phyloP scores from a whole-genome alignment of 2,797 vertebrate species.

The Hipposideros larvatus region DNA sequence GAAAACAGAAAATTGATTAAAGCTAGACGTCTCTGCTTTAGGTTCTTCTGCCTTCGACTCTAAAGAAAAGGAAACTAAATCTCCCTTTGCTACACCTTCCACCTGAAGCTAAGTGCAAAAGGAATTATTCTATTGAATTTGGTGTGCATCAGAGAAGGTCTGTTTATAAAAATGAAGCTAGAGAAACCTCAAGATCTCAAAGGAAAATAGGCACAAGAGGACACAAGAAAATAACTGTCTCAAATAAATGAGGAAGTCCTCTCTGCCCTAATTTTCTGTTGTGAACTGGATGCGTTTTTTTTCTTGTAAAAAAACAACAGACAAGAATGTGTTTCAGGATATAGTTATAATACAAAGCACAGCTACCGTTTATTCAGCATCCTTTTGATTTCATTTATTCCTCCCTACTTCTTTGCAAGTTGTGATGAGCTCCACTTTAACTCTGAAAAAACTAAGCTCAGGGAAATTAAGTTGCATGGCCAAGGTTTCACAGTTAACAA shows the following conservation, averaged over 20 bases:
- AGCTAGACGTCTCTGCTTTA: not conserved
- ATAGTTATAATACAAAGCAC: not conserved
- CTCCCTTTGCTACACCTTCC: not conserved
- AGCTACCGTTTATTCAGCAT: not conserved
- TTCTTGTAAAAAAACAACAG: not conserved
- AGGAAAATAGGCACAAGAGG: not conserved
- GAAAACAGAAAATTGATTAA: slow-evolving; percentile 18
- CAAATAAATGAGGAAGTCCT: not conserved
- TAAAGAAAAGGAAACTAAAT: not conserved
- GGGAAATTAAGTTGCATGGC: not conserved
- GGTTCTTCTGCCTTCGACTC: not conserved
- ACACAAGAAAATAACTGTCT: not conserved
- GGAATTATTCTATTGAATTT: not conserved
- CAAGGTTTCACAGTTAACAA: not conserved
- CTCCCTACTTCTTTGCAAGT: not conserved
- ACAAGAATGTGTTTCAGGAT: not conserved
- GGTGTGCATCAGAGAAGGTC: not conserved
- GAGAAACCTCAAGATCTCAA: not conserved
- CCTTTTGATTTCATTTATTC: not conserved
- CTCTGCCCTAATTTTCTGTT: not conserved
- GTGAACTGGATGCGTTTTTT: not conserved
- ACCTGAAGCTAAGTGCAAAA: not conserved
- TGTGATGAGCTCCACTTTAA: not conserved
- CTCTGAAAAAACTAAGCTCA: not conserved
- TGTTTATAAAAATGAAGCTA: slow-evolving; percentile 32